Conservation (phyloP, 2,113 vertebrate species). For the Butorides virescens region DNA sequence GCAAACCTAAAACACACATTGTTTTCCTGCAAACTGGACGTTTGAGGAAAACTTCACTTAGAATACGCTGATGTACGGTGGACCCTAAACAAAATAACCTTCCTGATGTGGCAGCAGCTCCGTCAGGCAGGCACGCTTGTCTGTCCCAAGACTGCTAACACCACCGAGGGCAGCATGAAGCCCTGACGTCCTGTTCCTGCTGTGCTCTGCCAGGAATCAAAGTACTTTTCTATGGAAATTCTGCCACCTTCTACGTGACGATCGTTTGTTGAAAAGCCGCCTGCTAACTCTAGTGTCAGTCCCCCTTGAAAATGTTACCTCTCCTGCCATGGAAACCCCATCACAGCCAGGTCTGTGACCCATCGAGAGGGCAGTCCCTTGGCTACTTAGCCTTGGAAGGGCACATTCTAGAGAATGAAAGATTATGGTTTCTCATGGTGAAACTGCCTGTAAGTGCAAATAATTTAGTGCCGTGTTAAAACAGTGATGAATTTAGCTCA, state of each 20-base stretch:
- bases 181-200: neutral
- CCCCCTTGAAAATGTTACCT: neutral
- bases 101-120: neutral
- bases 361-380: neutral
- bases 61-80: fast-evolving
- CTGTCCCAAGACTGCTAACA: neutral
- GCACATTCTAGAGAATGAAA: neutral
- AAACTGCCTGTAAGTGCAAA: neutral
- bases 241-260: fast-evolving
- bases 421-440: neutral
- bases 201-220: neutral
- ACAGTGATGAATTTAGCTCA: neutral
- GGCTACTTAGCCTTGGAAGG: neutral
- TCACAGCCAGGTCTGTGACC: neutral
- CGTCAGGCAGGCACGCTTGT: fast-evolving
- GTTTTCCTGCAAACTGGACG: neutral
- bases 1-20: neutral
- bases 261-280: neutral
- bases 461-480: neutral
- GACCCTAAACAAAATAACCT: neutral
- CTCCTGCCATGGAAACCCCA: neutral
- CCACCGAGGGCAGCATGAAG: neutral
- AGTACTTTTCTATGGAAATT: neutral
- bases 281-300: neutral
- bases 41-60: neutral